Evolutionary conservation across 2,888 invertebrate species (phyloP).

Genomic region (Troides aeacus): DNA sequence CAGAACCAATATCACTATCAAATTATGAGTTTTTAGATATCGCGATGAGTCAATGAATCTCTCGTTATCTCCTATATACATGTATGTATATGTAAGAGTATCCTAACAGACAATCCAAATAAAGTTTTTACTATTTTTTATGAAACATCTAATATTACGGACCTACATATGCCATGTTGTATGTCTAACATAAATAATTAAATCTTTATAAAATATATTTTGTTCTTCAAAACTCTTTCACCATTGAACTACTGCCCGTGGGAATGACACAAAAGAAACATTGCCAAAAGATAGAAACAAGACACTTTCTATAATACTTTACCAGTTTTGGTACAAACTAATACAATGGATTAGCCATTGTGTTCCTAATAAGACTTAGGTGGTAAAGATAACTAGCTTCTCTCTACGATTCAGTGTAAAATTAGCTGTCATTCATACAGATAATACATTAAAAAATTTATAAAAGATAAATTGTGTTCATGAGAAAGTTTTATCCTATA

Average conservation of each 20-base stretch:
- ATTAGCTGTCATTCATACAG: background rate
- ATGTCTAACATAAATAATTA: background rate
- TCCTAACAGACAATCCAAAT: no score
- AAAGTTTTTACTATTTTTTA: no score
- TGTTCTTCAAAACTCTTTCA: conserved; percentile 35
- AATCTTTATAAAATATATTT: background rate
- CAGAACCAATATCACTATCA: no score
- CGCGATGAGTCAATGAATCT: no score
- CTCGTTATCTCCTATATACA: no score
- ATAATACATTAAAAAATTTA: no score
- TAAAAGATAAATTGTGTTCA: no score
- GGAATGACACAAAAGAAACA: conserved; percentile 24
- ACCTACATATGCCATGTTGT: no score
- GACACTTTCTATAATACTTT: conserved; percentile 31
- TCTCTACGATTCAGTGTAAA: background rate
- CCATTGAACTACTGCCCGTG: conserved; percentile 21
- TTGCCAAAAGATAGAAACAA: conserved; percentile 36
- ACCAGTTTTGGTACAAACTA: conserved; percentile 23
- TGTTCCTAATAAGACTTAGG: conserved; percentile 17
- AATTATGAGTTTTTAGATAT: no score
- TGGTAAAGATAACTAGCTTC: conserved; percentile 10
- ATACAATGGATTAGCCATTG: conserved; percentile 20
- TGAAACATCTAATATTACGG: no score
- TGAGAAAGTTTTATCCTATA: no score
- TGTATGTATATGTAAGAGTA: no score